phyloP scores from a whole-genome alignment of 2,113 vertebrate genomes.

The Tympanuchus pallidicinctus region DNA sequence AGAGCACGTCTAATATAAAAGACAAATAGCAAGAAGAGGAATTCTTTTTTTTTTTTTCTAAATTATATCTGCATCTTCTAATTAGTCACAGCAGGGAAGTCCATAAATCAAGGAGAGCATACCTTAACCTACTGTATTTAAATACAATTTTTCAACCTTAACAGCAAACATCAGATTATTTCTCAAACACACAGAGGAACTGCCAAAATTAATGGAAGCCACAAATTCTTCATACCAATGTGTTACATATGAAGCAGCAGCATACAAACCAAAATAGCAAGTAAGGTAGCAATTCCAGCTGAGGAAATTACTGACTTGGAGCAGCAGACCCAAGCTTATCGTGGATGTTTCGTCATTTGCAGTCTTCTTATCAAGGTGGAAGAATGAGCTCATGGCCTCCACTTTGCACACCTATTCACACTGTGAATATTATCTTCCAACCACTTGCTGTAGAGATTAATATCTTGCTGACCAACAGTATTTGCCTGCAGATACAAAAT shows the following conservation, averaged over 20 bases:
- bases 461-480: not conserved
- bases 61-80: not conserved
- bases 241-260: not conserved
- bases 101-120: not conserved
- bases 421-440: not conserved
- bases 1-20: not conserved
- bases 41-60: no score
- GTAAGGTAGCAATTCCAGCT: not conserved
- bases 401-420: not conserved
- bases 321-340: not conserved
- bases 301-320: not conserved
- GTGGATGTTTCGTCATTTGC: not conserved
- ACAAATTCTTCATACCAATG: not conserved
- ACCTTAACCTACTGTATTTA: not conserved
- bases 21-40: not conserved
- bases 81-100: not conserved
- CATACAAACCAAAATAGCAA: not conserved
- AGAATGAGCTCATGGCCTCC: not conserved
- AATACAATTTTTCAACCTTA: not conserved
- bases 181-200: not conserved
- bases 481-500: not conserved
- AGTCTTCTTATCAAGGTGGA: not conserved
- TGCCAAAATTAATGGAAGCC: not conserved
- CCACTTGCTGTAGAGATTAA: not conserved
- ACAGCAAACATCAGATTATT: not conserved